Base-by-base conservation (phyloP, 2,888 invertebrate genomes). In the Amiota communis region DNA sequence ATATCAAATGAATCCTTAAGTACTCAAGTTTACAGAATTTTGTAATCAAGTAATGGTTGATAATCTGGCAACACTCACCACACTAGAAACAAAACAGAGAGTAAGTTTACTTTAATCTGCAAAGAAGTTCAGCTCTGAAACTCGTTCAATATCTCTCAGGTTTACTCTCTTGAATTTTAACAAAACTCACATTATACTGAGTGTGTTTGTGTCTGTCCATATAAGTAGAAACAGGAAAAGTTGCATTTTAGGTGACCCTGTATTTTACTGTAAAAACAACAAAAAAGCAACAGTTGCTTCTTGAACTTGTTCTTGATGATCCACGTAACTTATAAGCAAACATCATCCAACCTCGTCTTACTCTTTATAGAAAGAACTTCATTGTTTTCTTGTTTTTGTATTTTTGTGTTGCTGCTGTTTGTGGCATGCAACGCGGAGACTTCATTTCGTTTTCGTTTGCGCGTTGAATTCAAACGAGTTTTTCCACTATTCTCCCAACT, bases 361-460 rank as follows among this genome's bases (percentile, higher is more conserved):
- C 36, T 36, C 36, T 36, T 36, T 36, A 36, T 4, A 36, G 36
- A 36, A 36, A 36, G 36, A 36, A 36, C 36, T 36, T 36, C 36
- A 36, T 36, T 36, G 36, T 36, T 36, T 36, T 23, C n/a, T n/a
- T n/a, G n/a, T n/a, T 23, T 36, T 2, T 36, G 36, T 36, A 36
- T 36, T 36, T 36, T 0, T 36, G 36, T 36, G 36, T 36, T 36
- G 36, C 6, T 36, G 3, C 6, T 36, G 36, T 36, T 36, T 11
- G 81, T 68, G 77, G 85, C 85, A 85, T 79, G 82, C 85, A 85
- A 82, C 82, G 79, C 71, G 77, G 53, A 9, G 59, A 80, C 79
- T 82, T 79, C 78, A 82, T 85, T 83, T 83, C 85, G 78, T 81
- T 83, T 83, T 83, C 83, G 75, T 83, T 83, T 56, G 67, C 70